Conservation (phyloP, 92 coral and sea anemone species). For the Muricea muricata region DNA sequence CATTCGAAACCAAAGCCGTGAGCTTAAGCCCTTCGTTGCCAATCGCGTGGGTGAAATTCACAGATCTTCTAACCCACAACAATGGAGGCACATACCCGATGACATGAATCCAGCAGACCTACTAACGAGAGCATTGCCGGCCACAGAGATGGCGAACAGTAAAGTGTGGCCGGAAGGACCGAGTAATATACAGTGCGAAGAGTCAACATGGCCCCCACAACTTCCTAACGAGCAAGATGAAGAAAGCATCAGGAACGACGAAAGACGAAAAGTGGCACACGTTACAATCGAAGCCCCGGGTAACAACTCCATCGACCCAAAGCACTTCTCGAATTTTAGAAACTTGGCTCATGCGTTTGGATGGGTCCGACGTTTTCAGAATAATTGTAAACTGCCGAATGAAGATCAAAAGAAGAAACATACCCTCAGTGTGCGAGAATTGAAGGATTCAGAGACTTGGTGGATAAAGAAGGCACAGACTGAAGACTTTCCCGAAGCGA, state of each 20-base stretch:
- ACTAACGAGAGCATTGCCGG: constrained; percentile 43
- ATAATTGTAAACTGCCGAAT: constrained; percentile 28
- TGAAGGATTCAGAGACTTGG: constrained; percentile 34
- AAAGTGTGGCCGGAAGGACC: constrained; percentile 57
- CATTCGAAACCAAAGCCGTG: constrained; percentile 61
- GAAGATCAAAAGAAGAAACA: neutral
- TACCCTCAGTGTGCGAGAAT: neutral
- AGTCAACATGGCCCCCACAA: constrained; percentile 55
- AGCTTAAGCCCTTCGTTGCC: constrained; percentile 51
- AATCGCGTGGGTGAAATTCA: constrained; percentile 63
- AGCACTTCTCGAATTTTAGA: constrained; percentile 42
- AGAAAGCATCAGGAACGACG: constrained; percentile 6
- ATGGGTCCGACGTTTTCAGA: constrained; percentile 39
- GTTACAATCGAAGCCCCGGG: neutral
- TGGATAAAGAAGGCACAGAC: constrained; percentile 35
- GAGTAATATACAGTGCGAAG: constrained; percentile 30
- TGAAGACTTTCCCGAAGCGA: constrained; percentile 31
- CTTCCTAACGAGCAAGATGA: constrained; percentile 9
- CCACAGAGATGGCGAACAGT: constrained; percentile 37
- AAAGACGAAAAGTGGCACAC: neutral
- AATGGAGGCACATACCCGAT: constrained; percentile 46
- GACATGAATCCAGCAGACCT: constrained; percentile 35
- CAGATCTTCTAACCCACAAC: constrained; percentile 42
- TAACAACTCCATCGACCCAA: constrained; percentile 43
- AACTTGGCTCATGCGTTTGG: constrained; percentile 40